Evolutionary conservation across 2,113 vertebrate species (phyloP).

Genomic region (Nesogale talazaci): DNA sequence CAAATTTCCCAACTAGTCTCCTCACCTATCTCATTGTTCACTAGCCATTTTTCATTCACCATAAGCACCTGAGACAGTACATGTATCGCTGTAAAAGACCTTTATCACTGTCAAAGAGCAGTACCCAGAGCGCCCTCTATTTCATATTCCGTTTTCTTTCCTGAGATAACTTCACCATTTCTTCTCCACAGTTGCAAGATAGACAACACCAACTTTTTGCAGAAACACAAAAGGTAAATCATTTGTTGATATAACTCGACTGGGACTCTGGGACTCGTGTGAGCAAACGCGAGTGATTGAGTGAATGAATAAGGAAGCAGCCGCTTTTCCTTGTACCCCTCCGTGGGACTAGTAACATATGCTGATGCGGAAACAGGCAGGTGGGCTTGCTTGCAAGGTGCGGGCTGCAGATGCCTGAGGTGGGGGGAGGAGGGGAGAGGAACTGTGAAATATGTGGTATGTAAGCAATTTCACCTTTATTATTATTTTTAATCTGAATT

Average conservation of each 20-base stretch:
- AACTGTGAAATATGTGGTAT: not conserved
- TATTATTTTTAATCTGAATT: not conserved
- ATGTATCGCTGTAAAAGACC: not conserved
- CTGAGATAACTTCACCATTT: not conserved
- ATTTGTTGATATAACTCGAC: constrained; percentile 1
- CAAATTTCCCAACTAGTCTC: constrained; percentile 2
- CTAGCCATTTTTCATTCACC: constrained; percentile 4
- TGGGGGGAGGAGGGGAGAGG: too few species aligned
- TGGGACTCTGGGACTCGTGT: not conserved
- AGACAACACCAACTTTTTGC: not conserved
- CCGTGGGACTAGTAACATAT: not conserved
- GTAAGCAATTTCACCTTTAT: not conserved
- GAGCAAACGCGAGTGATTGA: not conserved
- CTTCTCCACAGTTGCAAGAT: constrained; percentile 5
- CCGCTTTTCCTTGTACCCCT: not conserved
- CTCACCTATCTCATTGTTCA: not conserved
- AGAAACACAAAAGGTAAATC: not conserved
- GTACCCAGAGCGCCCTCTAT: not conserved
- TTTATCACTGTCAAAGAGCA: not conserved
- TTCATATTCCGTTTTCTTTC: constrained; percentile 21
- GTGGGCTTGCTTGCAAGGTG: not conserved
- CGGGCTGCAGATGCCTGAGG: not conserved
- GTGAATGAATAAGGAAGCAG: not conserved
- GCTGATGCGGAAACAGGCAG: not conserved
- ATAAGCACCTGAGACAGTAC: constrained; percentile 13